Base-by-base conservation (phyloP, 2,113 vertebrate genomes). In the Atractosteus spatula region DNA sequence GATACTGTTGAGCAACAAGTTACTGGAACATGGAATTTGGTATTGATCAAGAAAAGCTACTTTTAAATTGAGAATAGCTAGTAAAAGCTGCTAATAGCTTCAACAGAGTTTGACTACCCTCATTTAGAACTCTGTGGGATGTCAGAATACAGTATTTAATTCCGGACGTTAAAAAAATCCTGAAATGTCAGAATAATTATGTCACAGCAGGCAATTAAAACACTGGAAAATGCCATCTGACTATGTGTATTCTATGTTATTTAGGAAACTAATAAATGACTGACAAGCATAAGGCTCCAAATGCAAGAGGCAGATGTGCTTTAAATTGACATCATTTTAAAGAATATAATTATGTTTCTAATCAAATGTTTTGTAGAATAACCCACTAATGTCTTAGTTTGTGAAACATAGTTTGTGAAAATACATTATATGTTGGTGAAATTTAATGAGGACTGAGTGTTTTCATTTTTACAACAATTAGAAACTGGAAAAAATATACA, bases 111-210 rank as follows among this genome's bases (percentile, higher is more conserved):
- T 91, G 92, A 92, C 90, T 92, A 87, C 91, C 93, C 92, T 91
- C 90, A 86, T 93, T 90, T 93, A 91, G 89, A 89, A 88, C 93
- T 93, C 92, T 91, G 90, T 89, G 89, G 93, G 92, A 92, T 94
- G 93, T 92, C 92, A 93, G 92, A 93, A 94, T 94, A 29, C 29
- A 29, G 29, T 29, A 94, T 93, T 94, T 94, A 93, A 94, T 94
- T 94, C 92, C 92, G 91, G 92, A 93, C 92, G 92, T 93, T 94
- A 93, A 94, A 93, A 75, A 93, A 90, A 93, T 91, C 89, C 92
- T 91, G 91, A 94, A 94, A 94, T 94, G 92, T 93, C 93, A 94
- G 89, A 93, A 94, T 94, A 93, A 94, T 94, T 94, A 94, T 93
- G 91, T 93, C 93, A 93, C 93, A 94, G 93, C 92, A 93, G 92